A percentile compares a stretch with the other conserved stretches of the same genome.
Conservation (phyloP, 2,888 invertebrate genomes). For the Celastrina argiolus region DNA sequence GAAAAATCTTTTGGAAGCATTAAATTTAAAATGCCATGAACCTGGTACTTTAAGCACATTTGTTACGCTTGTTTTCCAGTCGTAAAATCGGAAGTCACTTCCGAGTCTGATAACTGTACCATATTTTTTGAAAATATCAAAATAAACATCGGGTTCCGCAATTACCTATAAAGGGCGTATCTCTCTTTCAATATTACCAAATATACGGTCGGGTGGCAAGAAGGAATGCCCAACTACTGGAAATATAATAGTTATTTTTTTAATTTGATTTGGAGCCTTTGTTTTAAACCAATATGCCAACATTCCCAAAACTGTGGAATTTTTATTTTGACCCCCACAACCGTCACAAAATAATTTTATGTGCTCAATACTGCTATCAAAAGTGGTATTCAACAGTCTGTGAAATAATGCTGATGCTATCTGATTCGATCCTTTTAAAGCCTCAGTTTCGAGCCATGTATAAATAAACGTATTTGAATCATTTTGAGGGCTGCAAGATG, state of each 20-base stretch:
- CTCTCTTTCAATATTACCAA: slow-evolving; percentile 31
- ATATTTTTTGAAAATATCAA: slow-evolving; percentile 25
- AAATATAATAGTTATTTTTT: too few species aligned
- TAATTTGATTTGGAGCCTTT: slow-evolving; percentile 23
- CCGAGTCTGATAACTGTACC: slow-evolving; percentile 12
- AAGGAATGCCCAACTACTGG: slow-evolving; percentile 25
- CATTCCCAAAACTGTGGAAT: slow-evolving; percentile 38
- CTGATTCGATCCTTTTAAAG: slow-evolving; percentile 35
- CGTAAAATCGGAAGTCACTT: too few species aligned
- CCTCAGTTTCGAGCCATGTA: slow-evolving; percentile 27
- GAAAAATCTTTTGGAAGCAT: slow-evolving; percentile 12
- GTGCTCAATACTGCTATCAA: slow-evolving; percentile 18
- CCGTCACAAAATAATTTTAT: slow-evolving; percentile 24
- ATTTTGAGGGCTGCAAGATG: too few species aligned
- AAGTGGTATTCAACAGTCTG: slow-evolving; percentile 23
- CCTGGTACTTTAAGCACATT: slow-evolving; percentile 12
- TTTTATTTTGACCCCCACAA: slow-evolving; percentile 35
- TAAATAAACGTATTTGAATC: too few species aligned
- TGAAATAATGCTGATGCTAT: too few species aligned
- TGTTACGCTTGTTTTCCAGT: background rate
- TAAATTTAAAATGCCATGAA: slow-evolving; percentile 24
- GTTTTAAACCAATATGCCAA: slow-evolving; percentile 6
- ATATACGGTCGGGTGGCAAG: slow-evolving; percentile 25
- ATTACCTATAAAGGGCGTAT: background rate
- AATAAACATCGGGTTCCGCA: slow-evolving; percentile 20